Evolutionary conservation across 2,797 vertebrate species (phyloP).

Genomic region (Semaprochilodus insignis): DNA sequence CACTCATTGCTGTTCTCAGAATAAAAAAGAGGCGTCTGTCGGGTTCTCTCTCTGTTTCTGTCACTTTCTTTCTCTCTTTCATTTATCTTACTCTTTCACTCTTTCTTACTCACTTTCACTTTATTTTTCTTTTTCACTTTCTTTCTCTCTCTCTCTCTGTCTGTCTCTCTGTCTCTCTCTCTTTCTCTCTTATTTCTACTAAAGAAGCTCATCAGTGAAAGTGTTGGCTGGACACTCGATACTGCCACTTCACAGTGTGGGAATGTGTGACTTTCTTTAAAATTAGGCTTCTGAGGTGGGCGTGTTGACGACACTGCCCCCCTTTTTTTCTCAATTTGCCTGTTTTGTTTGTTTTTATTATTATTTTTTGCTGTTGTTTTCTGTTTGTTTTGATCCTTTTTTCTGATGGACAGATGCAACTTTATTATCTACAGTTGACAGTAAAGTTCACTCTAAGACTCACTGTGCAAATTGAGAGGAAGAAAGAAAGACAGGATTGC

Average conservation of each 20-base stretch:
- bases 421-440: conserved; percentile 74
- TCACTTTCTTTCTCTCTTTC: conserved; percentile 49
- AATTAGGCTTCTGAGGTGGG: conserved; percentile 74
- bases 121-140: conserved; percentile 56
- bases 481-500: conserved; percentile 60
- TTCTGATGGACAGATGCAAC: conserved; percentile 54
- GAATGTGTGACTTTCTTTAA: conserved; percentile 80
- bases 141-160: conserved; percentile 29
- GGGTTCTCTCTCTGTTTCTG: conserved; percentile 37
- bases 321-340: conserved; percentile 56
- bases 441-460: conserved; percentile 53
- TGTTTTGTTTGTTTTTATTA: not conserved
- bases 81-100: not conserved
- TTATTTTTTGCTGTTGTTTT: not conserved
- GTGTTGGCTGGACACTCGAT: conserved; percentile 75
- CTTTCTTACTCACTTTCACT: conserved; percentile 25
- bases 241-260: conserved; percentile 74
- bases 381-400: conserved; percentile 28
- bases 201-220: conserved; percentile 67
- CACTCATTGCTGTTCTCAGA: conserved; percentile 22
- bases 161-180: conserved; percentile 52
- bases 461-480: conserved; percentile 25
- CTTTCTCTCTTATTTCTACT: conserved; percentile 42
- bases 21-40: conserved; percentile 13
- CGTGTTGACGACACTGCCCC: conserved; percentile 62